Evolutionary conservation across 1,140 invertebrate genomes (phyloP).

Genomic region (Heliconius nattereri): DNA sequence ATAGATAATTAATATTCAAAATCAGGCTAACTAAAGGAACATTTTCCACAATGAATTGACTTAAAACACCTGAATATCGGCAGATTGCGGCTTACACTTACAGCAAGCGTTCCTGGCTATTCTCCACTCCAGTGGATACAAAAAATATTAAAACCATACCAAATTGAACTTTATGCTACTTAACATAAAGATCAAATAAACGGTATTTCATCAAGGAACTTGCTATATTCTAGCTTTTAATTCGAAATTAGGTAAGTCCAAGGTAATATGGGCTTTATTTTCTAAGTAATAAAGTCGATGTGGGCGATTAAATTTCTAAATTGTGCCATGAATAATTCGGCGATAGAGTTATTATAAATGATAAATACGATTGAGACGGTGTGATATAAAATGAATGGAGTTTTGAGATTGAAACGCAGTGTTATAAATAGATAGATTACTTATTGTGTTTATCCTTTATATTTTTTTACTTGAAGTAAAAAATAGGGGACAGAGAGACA

Average conservation of each 20-base stretch:
- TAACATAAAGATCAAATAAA: slow-evolving; percentile 22
- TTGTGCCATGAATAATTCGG: slow-evolving; percentile 30
- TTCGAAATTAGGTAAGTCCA: slow-evolving; percentile 41
- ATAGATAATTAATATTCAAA: too few species aligned
- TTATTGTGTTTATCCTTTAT: too few species aligned
- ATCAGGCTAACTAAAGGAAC: background rate
- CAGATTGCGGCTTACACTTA: slow-evolving; percentile 76
- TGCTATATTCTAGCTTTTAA: slow-evolving; percentile 47
- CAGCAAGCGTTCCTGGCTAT: slow-evolving; percentile 59
- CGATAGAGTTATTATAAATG: slow-evolving; percentile 46
- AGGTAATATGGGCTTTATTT: slow-evolving; percentile 32
- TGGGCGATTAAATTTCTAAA: slow-evolving; percentile 19
- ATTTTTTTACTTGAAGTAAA: too few species aligned
- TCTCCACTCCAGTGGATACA: slow-evolving; percentile 45
- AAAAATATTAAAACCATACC: slow-evolving; percentile 19
- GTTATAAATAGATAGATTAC: too few species aligned
- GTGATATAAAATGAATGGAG: background rate
- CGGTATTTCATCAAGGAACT: slow-evolving; percentile 22
- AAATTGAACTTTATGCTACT: slow-evolving; percentile 30
- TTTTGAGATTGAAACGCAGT: background rate
- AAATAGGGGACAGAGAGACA: too few species aligned
- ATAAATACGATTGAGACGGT: slow-evolving; percentile 31
- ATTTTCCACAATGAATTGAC: background rate
- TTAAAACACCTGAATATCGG: slow-evolving; percentile 67
- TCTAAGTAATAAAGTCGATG: slow-evolving; percentile 20